Conservation (phyloP, 2,113 vertebrate species). For the Burhinus oedicnemus region DNA sequence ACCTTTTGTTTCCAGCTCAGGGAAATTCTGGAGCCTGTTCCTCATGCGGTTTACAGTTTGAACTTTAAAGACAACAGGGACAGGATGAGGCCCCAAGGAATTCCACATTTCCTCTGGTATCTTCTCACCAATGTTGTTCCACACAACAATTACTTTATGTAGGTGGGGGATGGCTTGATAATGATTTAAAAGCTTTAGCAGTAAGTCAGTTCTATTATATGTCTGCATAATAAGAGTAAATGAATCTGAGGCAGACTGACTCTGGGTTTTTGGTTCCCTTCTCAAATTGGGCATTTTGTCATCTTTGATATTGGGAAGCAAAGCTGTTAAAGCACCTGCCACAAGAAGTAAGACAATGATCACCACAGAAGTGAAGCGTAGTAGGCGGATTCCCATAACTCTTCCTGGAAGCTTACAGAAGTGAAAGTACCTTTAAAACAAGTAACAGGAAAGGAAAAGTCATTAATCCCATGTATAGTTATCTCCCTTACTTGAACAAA, state of each 20-base stretch:
- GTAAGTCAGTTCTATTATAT: conserved; percentile 90
- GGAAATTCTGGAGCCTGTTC: conserved; percentile 89
- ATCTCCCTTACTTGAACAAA: background rate
- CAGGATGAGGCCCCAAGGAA: conserved; percentile 88
- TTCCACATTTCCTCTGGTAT: conserved; percentile 87
- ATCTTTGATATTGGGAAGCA: conserved; percentile 81
- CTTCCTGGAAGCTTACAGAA: conserved; percentile 78
- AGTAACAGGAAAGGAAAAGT: background rate
- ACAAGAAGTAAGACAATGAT: conserved; percentile 78
- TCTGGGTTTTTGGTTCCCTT: conserved; percentile 63
- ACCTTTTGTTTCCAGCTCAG: conserved; percentile 90
- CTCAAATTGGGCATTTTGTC: conserved; percentile 72
- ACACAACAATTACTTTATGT: conserved; percentile 87
- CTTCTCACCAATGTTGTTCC: conserved; percentile 91
- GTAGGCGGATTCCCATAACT: conserved; percentile 74
- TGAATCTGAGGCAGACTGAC: conserved; percentile 67
- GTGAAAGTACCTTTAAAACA: conserved; percentile 67
- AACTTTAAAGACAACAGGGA: conserved; percentile 89
- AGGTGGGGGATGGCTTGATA: conserved; percentile 90
- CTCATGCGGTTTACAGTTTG: conserved; percentile 88
- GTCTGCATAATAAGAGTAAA: conserved; percentile 94
- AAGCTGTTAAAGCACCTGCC: conserved; percentile 78
- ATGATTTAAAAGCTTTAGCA: conserved; percentile 92
- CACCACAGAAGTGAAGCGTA: conserved; percentile 73
- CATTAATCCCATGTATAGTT: background rate